These are phyloP conservation scores for Hartigia nigra DNA, from an alignment of 2,888 invertebrate species.

Conservation along the genomic window DNA sequence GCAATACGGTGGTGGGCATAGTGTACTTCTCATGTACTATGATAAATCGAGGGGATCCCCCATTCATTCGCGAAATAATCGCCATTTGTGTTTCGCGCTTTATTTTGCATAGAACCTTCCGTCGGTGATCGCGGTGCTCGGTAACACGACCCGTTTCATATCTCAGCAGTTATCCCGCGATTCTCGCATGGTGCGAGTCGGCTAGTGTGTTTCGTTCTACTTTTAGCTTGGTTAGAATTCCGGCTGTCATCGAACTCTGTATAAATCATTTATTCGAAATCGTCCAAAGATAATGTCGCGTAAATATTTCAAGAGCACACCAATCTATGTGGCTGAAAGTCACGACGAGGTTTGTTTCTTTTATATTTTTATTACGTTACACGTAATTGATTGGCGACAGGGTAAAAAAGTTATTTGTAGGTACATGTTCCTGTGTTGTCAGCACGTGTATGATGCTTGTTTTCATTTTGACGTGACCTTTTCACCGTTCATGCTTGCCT, in stretches of 20 bases:
- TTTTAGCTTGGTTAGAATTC: neutral
- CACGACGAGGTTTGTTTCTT: slow-evolving; percentile 74
- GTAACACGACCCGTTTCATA: neutral
- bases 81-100: slow-evolving; percentile 49
- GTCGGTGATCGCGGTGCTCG: slow-evolving; percentile 48
- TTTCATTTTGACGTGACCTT: neutral
- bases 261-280: neutral
- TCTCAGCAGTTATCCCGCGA: slow-evolving; percentile 11
- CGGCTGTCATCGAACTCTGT: neutral
- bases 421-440: neutral
- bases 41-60: neutral
- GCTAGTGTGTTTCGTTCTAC: neutral
- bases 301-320: slow-evolving; percentile 75
- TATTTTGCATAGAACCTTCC: slow-evolving; percentile 31
- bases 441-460: neutral
- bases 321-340: slow-evolving; percentile 81
- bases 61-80: slow-evolving; percentile 45
- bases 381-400: neutral
- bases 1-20: slow-evolving; percentile 15
- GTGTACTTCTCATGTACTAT: neutral
- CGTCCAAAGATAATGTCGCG: slow-evolving; percentile 25
- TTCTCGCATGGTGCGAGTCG: slow-evolving; percentile 28
- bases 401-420: neutral
- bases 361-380: neutral
- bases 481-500: neutral